Evolutionary conservation across 2,113 vertebrate species (phyloP), one percentile per base, ranked within the genome.

Genomic region (Ophiodon elongatus): DNA sequence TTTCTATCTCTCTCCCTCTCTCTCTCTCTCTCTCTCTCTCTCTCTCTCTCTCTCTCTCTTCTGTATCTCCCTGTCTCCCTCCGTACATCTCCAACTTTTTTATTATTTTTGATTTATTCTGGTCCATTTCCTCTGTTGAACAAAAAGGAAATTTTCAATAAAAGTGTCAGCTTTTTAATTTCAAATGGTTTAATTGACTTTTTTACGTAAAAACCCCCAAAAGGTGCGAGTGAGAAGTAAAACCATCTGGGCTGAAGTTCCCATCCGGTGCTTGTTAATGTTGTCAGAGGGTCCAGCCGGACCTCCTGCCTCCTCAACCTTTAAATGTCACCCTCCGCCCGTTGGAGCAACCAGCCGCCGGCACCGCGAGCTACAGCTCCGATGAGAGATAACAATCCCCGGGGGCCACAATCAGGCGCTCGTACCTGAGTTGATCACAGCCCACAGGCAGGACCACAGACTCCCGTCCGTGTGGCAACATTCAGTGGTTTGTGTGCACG

Each of bases 311-410:
- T 81, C 63, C 65, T 84, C 89, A 89, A 88, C 86, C 91, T 90
- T 92, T 88, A 91, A 91, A 90, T 87, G 82, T 90, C 86, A 92
- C 56, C 73, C 3, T 23, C 31, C 78, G 71, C 71, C n/a, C n/a
- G n/a, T n/a, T n/a, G n/a, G n/a, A n/a, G n/a, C n/a, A n/a, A n/a
- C n/a, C n/a, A n/a, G n/a, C n/a, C n/a, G n/a, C n/a, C n/a, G n/a
- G n/a, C n/a, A n/a, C 72, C 52, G 64, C 14, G 41, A 25, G n/a
- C n/a, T n/a, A n/a, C n/a, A n/a, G n/a, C n/a, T n/a, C n/a, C n/a
- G n/a, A n/a, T n/a, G n/a, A n/a, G n/a, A n/a, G n/a, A 82, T 65
- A 72, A 66, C 72, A 82, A 60, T 35, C 41, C 33, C 25, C 35
- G 17, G 25, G 67, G 2, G 5, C 29, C 75, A n/a, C 84, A 67